Evolutionary conservation across 2,888 invertebrate species (phyloP), one percentile per base, ranked within the genome.

Genomic region (Norana najaformis): DNA sequence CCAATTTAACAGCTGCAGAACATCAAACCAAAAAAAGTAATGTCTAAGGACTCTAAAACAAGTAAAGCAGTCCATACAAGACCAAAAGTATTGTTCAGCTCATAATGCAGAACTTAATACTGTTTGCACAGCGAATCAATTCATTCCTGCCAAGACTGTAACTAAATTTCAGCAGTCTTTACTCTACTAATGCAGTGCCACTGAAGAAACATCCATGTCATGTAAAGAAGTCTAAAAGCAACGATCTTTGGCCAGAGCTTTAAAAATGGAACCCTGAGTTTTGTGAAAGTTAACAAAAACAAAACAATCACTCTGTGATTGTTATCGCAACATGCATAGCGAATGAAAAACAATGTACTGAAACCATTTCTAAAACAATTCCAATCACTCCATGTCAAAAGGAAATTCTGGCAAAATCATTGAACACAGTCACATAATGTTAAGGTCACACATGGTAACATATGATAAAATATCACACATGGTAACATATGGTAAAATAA

Each of bases 1-100:
- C 69, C 69, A n/a, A 69, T n/a, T 69, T n/a, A n/a, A 69, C n/a
- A 69, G n/a, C 69, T 69, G 69, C 69, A 69, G 69, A 69, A n/a
- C n/a, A 69, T 69, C 8, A 69, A n/a, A 69, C 69, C 30, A n/a
- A 69, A 69, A 16, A 69, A n/a, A n/a, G 6, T 69, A 4, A 69
- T 30, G 8, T 69, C 69, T n/a, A 53, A 30, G 69, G 8, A 69
- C 69, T 3, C 69, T 53, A 23, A 30, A 3, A 30, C 30, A 53
- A 23, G 53, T 30, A 53, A 69, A n/a, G 30, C 69, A 69, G n/a
- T 69, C n/a, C 69, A n/a, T 69, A n/a, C 0, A 69, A 69, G 30
- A 69, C 0, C n/a, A 11, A 47, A 47, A 47, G 47, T n/a, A n/a
- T n/a, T n/a, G n/a, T n/a, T n/a, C n/a, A n/a, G n/a, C n/a, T n/a